These are phyloP conservation scores for Heterodera schachtii DNA, from an alignment of 1,140 invertebrate species.

Conservation along the genomic window DNA sequence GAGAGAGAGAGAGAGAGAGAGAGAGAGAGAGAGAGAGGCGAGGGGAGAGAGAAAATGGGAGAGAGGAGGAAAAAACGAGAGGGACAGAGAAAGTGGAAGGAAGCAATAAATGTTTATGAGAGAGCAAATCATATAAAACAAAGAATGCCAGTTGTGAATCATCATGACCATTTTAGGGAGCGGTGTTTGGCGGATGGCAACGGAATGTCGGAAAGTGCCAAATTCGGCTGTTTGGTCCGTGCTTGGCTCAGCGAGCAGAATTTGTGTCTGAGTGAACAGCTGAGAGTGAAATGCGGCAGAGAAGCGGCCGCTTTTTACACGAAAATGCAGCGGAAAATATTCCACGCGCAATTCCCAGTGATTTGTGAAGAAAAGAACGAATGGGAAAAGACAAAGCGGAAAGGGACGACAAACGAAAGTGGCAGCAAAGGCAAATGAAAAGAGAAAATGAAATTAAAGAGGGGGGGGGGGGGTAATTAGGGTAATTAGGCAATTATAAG, in stretches of 20 bases:
- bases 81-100: too few species aligned
- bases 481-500: too few species aligned
- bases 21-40: too few species aligned
- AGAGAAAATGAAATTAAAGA: too few species aligned
- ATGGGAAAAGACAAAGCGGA: neutral
- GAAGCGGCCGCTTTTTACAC: slow-evolving; percentile 8
- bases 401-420: neutral
- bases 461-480: too few species aligned
- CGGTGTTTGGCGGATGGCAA: neutral
- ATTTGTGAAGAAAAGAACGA: neutral
- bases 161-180: too few species aligned
- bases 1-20: too few species aligned
- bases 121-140: too few species aligned
- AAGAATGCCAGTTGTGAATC: too few species aligned
- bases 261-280: slow-evolving; percentile 6
- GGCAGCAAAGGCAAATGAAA: neutral
- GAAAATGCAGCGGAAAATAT: slow-evolving; percentile 10
- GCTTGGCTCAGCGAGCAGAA: slow-evolving; percentile 11
- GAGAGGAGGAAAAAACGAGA: too few species aligned
- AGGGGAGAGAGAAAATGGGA: too few species aligned
- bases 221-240: slow-evolving; percentile 12
- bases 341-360: neutral
- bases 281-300: neutral
- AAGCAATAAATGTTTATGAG: too few species aligned
- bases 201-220: slow-evolving; percentile 2